Base-by-base conservation (phyloP, 1,140 invertebrate genomes). In the Papilio dardanus region DNA sequence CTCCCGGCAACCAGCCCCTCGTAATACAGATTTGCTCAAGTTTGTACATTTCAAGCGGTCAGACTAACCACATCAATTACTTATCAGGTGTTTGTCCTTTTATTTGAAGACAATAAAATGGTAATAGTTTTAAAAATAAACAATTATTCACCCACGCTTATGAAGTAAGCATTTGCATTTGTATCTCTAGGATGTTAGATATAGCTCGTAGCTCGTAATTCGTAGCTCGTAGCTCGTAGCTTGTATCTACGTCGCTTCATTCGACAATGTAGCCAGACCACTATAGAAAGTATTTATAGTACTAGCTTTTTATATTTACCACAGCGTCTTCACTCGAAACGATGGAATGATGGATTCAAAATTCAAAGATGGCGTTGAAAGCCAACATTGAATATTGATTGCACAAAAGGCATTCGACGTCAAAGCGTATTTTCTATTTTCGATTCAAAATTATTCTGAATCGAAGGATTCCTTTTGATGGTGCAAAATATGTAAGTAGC, bases 361-460 rank as follows among this genome's bases (percentile, higher is more conserved):
- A 90, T 89, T 89, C 88, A 82, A 85, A 85, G 71, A 77, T 76
- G 78, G 81, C 81, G 71, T 77, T 82, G 80, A 78, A 82, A 84
- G 86, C 84, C 88, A 91, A 90, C 90, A 91, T 90, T 88, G 91
- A 92, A 91, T 92, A 93, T 92, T 91, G 91, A 93, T 93, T 93
- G 89, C 79, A 93, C 91, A 92, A 93, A 93, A 93, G 90, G 89
- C 87, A 84, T 82, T 85, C 79, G 77, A 71, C 76, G 81, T 74
- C 82, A 84, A 83, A 92, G 90, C 91, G 91, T 93, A 93, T 93
- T 93, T 81, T 90, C 88, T 92, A 93, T 93, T 93, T 81, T 90
- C 88, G 84, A 93, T 93, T 91, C 85, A 87, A 91, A 92, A 92
- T 93, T 89, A 93, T 93, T 92, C 87, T 31, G 69, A 78, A 85